These are phyloP conservation scores for Pandemis cinnamomeana DNA, from an alignment of 2,888 invertebrate genomes.

Conservation along the genomic window DNA sequence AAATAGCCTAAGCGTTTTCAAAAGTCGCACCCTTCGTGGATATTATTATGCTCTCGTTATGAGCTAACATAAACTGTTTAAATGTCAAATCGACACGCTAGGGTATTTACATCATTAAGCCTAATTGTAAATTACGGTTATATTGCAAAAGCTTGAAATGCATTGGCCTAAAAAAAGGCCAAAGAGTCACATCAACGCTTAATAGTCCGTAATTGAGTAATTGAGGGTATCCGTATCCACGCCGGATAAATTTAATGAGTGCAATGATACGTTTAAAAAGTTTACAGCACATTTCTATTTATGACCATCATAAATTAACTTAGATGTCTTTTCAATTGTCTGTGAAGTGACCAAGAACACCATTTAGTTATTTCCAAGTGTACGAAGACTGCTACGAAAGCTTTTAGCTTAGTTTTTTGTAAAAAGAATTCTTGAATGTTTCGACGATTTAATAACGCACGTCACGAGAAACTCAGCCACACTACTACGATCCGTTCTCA, in stretches of 20 bases:
- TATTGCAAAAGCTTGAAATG: not conserved
- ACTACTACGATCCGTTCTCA: too few species aligned
- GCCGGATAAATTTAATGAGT: slow-evolving; percentile 13
- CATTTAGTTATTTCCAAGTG: not conserved
- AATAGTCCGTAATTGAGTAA: slow-evolving; percentile 19
- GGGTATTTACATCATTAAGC: not conserved
- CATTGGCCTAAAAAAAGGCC: slow-evolving; percentile 2
- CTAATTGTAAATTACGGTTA: not conserved
- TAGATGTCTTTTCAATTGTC: too few species aligned
- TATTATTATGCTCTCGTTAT: too few species aligned
- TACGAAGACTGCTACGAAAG: too few species aligned
- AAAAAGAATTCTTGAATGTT: too few species aligned
- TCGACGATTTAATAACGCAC: too few species aligned
- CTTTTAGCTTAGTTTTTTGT: too few species aligned
- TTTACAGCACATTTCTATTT: slow-evolving; percentile 11
- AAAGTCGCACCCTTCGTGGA: too few species aligned
- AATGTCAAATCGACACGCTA: not conserved
- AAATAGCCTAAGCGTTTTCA: too few species aligned
- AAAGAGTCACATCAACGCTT: slow-evolving; percentile 6
- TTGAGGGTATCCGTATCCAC: slow-evolving; percentile 17
- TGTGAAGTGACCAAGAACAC: not conserved
- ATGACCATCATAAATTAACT: not conserved
- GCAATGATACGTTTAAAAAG: slow-evolving; percentile 14
- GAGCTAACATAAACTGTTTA: too few species aligned
- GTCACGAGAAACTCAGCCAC: too few species aligned